Base-by-base conservation (phyloP, 1,140 invertebrate species). In the Drosophila aff. region DNA sequence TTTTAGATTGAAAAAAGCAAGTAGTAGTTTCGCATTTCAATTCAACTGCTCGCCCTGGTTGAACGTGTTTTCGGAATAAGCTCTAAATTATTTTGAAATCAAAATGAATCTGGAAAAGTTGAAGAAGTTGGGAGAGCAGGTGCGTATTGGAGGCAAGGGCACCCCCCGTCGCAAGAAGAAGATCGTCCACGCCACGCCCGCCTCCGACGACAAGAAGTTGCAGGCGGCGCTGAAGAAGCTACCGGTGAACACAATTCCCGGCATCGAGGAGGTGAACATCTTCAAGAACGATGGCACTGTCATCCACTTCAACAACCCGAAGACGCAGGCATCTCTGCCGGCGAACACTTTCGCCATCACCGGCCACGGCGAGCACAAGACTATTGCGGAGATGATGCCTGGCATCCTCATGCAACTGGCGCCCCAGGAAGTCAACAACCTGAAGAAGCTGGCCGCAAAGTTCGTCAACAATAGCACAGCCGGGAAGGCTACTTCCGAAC, bases 181-280 rank as follows among this genome's bases (percentile, higher is more conserved):
- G 97, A 97, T 99, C 81, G 96, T 99, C 1, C 98, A 99, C 93
- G 96, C 97, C 76, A 98, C 97, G 68, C 96, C 98, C 46, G 98
- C 97, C 11, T 98, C 98, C 81, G 98, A 99, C 94, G 98, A 99
- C 93, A 99, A 99, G 93, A 99, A 99, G 93, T 94, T 99, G 73
- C 98, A 99, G 93, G 97, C 96, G 89, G 98, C 97, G 62, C 93
- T 99, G 69, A 99, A 99, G 91, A 99, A 99, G 91, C 93, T 99
- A 38, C 96, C 97, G 47, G 98, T 99, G 15, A 96, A 98, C 92
- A 98, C 97, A 80, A 99, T 99, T 89, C 97, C 98, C 85, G 98
- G 98, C 46, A 99, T 99, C 91, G 98, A 99, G 93, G 98, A 98
- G 94, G 97, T 98, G 16, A 99, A 99, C 93, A 99, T 99, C 97